Evolutionary conservation across 2,113 vertebrate genomes (phyloP), one percentile per base, ranked within the genome.

Genomic region (Laticauda colubrina): DNA sequence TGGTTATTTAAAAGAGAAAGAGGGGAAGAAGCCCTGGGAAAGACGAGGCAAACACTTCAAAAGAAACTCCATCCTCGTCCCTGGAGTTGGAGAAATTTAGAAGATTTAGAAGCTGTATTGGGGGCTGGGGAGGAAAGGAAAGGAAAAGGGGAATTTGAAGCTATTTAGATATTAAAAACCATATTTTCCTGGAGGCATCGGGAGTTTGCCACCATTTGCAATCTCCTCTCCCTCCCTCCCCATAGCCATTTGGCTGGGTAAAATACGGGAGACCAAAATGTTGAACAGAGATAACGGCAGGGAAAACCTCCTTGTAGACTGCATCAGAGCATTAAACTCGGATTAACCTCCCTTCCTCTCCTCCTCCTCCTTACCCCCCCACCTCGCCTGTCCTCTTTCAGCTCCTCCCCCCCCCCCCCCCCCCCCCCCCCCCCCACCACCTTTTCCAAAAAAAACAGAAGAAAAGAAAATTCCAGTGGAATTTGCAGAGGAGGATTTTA

Each of bases 91-190:
- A 96, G 92, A 20, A 56, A 97, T 98, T 98, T 98, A 97, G 98
- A 6, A 99, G 99, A 99, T 99, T 99, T 99, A 98, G 98, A 98
- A 98, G 98, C 98, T 98, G 98, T 99, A 98, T 98, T 98, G 98
- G 20, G 24, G 43, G 89, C 1, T 48, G 48, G 48, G 7, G 7
- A 48, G 6, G 5, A 26, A 29, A 21, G 48, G 29, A 29, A 11
- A 39, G 21, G 5, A 39, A 23, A 10, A 43, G 51, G 59, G 4
- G 61, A 34, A 53, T 39, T n/a, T 98, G 97, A 99, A 99, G 98
- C 99, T 99, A 99, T 99, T 99, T 99, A 99, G 99, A 99, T 99
- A 99, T 99, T 99, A 99, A 99, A 99, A 99, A 98, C 88, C 98
- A 98, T 98, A 99, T 98, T 98, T 98, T 99, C 99, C 99, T 98